Base-by-base conservation (phyloP, 2,113 vertebrate genomes). In the Pachypanchax playfairii region DNA sequence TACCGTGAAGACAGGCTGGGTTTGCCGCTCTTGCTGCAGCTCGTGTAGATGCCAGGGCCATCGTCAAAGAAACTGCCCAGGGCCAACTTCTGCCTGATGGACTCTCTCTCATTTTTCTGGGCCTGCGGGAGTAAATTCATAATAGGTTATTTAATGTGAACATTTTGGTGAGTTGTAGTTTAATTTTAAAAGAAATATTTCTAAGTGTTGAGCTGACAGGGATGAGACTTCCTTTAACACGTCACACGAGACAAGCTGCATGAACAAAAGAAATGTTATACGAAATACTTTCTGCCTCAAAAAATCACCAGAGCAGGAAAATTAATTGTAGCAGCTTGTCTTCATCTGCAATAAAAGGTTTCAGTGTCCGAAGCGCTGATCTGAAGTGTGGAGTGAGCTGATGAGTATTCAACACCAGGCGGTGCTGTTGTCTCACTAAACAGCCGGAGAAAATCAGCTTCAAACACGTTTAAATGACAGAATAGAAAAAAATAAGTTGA, bases 31-130 rank as follows among this genome's bases (percentile, higher is more conserved):
- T 95, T 98, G 91, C 96, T 98, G 88, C 96, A 98, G 93, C 95
- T 94, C 64, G 95, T 98, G 67, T 99, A 99, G 83, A 99, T 95
- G 50, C 96, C 96, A 0, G 97, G 97, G 71, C 97, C 97, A 90
- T 99, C 97, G 15, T 98, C 97, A 21, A 99, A 98, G 93, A 98
- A 99, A 87, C 96, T 97, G 69, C 97, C 97, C 77, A 98, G 93
- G 1, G 97, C 97, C 94, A 99, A 86, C 90, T 99, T 99, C 94
- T 99, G 97, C 86, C 97, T 87, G 91, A 99, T 99, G 51, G 96
- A 99, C 87, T 99, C 97, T 17, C 97, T 93, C 88, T 99, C 97
- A 94, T 98, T 99, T 91, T 98, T 98, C 88, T 99, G 97, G 88
- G 97, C 97, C 97, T 99, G 90, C n/a, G 75, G 71, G 21, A 67